Conservation (phyloP, 2,888 invertebrate species). For the Agrypnus murinus region DNA sequence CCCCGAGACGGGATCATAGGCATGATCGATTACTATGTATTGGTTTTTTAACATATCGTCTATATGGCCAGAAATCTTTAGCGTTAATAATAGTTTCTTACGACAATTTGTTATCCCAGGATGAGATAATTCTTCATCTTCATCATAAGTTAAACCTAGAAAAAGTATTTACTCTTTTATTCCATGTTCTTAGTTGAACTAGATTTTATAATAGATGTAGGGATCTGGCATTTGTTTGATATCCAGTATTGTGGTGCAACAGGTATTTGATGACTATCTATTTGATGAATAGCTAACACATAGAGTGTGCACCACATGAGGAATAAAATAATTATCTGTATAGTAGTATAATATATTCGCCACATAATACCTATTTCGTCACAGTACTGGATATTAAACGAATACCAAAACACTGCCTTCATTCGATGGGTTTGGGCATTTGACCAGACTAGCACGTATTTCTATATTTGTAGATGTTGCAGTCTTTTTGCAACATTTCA, state of each 20-base stretch:
- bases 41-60: constrained; percentile 66
- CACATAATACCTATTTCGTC: too few species aligned
- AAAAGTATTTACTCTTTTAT: constrained; percentile 56
- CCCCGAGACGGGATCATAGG: constrained; percentile 73
- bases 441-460: constrained; percentile 62
- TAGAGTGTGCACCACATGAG: too few species aligned
- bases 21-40: constrained; percentile 78
- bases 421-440: constrained; percentile 58
- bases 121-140: constrained; percentile 57
- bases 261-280: too few species aligned
- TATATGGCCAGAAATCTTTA: constrained; percentile 65
- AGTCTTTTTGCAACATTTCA: constrained; percentile 60
- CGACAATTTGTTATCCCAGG: constrained; percentile 59
- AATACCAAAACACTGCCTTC: constrained; percentile 38
- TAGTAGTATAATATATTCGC: too few species aligned
- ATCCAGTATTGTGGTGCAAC: too few species aligned
- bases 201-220: too few species aligned
- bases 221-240: too few species aligned
- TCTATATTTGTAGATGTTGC: constrained; percentile 60
- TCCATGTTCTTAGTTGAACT: constrained; percentile 45
- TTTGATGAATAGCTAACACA: too few species aligned
- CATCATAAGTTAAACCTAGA: constrained; percentile 59
- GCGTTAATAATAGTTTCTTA: constrained; percentile 64
- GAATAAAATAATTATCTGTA: too few species aligned
- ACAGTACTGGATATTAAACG: too few species aligned